Conservation (phyloP, 2,797 vertebrate genomes). For the Tangara arthus region DNA sequence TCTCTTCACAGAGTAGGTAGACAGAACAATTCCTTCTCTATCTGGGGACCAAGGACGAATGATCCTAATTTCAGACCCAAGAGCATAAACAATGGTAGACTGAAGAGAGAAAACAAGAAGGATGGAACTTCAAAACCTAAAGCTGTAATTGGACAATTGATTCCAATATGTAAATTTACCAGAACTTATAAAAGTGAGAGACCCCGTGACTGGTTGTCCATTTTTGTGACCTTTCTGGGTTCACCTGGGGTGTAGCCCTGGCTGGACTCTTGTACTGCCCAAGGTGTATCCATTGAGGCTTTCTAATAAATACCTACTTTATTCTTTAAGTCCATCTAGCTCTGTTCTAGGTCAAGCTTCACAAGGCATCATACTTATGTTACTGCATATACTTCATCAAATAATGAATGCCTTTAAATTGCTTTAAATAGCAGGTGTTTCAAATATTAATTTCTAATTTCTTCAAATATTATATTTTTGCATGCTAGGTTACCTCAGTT, state of each 20-base stretch:
- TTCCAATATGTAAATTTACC: background rate
- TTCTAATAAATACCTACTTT: background rate
- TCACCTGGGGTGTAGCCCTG: background rate
- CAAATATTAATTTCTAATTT: background rate
- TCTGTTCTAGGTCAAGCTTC: background rate
- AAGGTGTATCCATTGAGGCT: background rate
- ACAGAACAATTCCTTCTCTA: background rate
- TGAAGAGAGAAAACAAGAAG: background rate
- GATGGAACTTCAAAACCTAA: background rate
- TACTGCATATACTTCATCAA: background rate
- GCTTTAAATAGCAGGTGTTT: background rate
- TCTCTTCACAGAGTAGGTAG: background rate
- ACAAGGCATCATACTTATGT: background rate
- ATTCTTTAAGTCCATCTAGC: background rate
- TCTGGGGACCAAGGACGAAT: background rate
- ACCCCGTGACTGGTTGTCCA: rapidly evolving
- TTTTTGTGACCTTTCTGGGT: background rate
- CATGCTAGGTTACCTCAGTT: background rate
- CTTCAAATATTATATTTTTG: background rate
- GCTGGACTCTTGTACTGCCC: background rate
- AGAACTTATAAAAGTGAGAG: background rate
- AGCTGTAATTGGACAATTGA: background rate
- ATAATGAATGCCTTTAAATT: background rate
- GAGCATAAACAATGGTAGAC: background rate
- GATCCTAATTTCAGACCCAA: background rate